Percentiles rank a stretch among this genome's conserved stretches.
Evolutionary conservation across 1,140 invertebrate species (phyloP).

Genomic region (Asobara japonica): DNA sequence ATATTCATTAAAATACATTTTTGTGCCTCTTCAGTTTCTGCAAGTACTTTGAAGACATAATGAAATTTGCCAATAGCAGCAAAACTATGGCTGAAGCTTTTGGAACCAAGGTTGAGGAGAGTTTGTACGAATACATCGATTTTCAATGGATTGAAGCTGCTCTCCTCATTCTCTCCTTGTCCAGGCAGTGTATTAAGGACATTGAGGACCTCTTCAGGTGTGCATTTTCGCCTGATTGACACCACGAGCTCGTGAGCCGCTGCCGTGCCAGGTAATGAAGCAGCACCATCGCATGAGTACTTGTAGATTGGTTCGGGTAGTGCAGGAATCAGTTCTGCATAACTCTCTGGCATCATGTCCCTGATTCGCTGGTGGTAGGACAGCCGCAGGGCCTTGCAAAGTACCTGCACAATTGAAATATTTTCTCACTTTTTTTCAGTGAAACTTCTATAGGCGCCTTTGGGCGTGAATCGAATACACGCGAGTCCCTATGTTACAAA

Average conservation of each 20-base stretch:
- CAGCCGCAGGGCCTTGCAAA: conserved; percentile 90
- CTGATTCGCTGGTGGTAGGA: conserved; percentile 94
- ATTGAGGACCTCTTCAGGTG: conserved; percentile 89
- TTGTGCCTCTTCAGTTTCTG: conserved; percentile 95
- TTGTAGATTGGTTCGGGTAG: conserved; percentile 84
- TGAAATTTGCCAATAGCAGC: conserved; percentile 98
- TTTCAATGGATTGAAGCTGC: conserved; percentile 87
- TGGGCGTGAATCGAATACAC: too few species aligned
- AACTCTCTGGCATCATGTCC: conserved; percentile 90
- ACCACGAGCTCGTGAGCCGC: conserved; percentile 86
- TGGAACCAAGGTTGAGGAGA: conserved; percentile 90
- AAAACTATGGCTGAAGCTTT: conserved; percentile 98
- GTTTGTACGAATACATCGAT: conserved; percentile 98
- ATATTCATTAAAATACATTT: conserved; percentile 93
- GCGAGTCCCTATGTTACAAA: too few species aligned
- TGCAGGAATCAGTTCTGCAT: conserved; percentile 84
- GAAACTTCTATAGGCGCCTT: too few species aligned
- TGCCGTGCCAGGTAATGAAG: conserved; percentile 83
- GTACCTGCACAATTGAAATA: too few species aligned
- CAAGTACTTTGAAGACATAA: conserved; percentile 90
- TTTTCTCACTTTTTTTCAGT: too few species aligned
- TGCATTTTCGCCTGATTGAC: conserved; percentile 87
- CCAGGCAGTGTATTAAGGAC: conserved; percentile 88
- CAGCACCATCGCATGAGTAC: conserved; percentile 82
- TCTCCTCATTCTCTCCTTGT: conserved; percentile 77